Base-by-base conservation (phyloP, 2,888 invertebrate genomes). In the Tachystola acroxantha region DNA sequence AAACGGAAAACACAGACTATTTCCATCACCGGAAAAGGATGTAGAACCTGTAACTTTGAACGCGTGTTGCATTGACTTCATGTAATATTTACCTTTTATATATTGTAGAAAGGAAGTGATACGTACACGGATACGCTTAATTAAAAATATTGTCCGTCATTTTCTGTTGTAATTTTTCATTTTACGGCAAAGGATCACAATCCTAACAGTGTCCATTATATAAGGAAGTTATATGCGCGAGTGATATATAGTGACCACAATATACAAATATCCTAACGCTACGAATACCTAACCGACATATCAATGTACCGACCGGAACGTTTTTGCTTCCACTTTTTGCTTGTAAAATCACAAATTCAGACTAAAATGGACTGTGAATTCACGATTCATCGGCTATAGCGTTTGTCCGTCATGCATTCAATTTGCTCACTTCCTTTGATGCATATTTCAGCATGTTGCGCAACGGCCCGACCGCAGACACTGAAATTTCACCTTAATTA, bases 391-490 rank as follows among this genome's bases (percentile, higher is more conserved):
- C 53, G 50, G 53, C 50, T 46, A 61, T 53, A 45, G 43, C 39
- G 53, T 44, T 45, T 55, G 58, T 50, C 47, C 53, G 57, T 58
- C 57, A 64, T 64, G 54, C 66, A 58, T 69, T 64, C 57, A 63
- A 64, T 69, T 67, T 62, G 41, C 50, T 44, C 46, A 48, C 36
- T 62, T 66, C 64, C 63, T 71, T 72, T 71, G 72, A 71, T 70
- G 63, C 66, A 71, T 70, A 68, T 71, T 71, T 65, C 61, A 69
- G 58, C 63, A 64, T 64, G 57, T 64, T 60, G 45, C n/a, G n/a
- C 42, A 45, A 43, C 45, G 34, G 37, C n/a, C n/a, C 32, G 35
- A 30, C 33, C 24, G 20, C 29, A 16, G 33, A 49, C 40, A 43
- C 44, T 51, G 48, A 58, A 61, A 57, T 63, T 62, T 59, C 56